Evolutionary conservation across 2,888 invertebrate genomes (phyloP).

Genomic region (Acronicta alni): DNA sequence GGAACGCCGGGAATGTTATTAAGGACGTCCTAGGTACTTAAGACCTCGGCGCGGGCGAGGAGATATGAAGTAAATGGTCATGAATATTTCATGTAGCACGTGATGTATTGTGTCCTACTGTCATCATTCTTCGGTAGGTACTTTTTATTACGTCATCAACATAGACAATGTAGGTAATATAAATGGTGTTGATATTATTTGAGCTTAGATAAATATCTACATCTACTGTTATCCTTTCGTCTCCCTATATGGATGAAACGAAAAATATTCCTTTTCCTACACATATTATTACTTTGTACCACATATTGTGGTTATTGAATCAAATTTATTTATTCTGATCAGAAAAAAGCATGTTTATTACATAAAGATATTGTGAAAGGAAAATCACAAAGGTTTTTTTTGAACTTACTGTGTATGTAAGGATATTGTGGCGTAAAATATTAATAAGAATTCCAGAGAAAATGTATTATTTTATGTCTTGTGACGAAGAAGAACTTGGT

Average conservation of each 20-base stretch:
- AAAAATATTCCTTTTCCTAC: neutral
- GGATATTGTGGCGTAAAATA: conserved; percentile 4
- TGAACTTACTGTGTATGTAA: neutral
- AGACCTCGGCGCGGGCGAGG: conserved; percentile 11
- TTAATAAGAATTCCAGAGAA: conserved; percentile 1
- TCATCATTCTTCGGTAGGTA: conserved; percentile 5
- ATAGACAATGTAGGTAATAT: neutral
- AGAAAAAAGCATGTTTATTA: neutral
- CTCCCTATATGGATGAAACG: neutral
- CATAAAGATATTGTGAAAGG: conserved; percentile 1
- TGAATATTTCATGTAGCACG: conserved; percentile 44
- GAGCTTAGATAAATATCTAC: neutral
- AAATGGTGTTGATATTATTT: conserved; percentile 3
- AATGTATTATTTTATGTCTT: neutral
- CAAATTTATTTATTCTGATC: neutral
- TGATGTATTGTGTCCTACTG: conserved; percentile 31
- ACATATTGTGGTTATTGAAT: neutral
- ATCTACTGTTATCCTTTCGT: too few species aligned
- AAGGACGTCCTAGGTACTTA: conserved; percentile 15
- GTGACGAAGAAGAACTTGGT: neutral
- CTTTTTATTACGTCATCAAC: conserved; percentile 1
- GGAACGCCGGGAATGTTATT: conserved; percentile 39
- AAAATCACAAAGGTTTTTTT: conserved; percentile 5
- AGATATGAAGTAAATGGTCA: conserved; percentile 28
- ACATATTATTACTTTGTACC: neutral